phyloP scores from a whole-genome alignment of 2,797 vertebrate species.

The Iguana delicatissima region DNA sequence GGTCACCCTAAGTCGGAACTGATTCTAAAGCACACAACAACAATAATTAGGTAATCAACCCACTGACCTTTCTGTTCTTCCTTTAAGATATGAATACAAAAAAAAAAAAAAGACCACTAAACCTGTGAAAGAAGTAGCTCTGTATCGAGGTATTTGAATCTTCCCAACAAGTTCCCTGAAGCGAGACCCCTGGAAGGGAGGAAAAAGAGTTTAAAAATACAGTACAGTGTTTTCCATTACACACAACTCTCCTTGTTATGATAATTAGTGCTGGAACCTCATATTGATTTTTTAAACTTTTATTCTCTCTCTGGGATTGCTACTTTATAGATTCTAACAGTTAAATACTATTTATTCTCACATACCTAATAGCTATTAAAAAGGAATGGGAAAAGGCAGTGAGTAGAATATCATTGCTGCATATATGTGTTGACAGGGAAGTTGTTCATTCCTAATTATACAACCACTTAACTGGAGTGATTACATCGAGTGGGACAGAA shows the following conservation, averaged over 20 bases:
- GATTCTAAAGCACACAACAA: too few relatives aligned
- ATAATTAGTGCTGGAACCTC: neutral
- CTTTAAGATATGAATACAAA: neutral
- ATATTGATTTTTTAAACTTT: neutral
- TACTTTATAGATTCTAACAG: neutral
- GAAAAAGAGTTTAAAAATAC: neutral
- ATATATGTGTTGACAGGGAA: neutral
- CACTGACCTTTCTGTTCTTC: neutral
- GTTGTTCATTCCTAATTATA: neutral
- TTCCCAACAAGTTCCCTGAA: constrained; percentile 39
- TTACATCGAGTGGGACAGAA: too few relatives aligned
- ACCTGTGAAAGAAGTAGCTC: neutral
- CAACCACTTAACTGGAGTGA: neutral
- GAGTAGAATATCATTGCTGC: neutral
- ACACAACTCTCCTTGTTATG: neutral
- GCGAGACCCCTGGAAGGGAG: constrained; percentile 17
- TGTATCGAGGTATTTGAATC: neutral
- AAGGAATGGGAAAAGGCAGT: neutral
- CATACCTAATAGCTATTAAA: neutral
- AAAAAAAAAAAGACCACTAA: neutral
- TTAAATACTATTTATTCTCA: neutral
- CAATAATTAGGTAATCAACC: neutral
- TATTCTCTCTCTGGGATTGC: neutral
- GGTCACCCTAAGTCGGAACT: too few relatives aligned
- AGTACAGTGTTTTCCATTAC: neutral